Evolutionary conservation across 2,888 invertebrate species (phyloP), one percentile per base, ranked within the genome.

Genomic region (Epinotia brunnichana): DNA sequence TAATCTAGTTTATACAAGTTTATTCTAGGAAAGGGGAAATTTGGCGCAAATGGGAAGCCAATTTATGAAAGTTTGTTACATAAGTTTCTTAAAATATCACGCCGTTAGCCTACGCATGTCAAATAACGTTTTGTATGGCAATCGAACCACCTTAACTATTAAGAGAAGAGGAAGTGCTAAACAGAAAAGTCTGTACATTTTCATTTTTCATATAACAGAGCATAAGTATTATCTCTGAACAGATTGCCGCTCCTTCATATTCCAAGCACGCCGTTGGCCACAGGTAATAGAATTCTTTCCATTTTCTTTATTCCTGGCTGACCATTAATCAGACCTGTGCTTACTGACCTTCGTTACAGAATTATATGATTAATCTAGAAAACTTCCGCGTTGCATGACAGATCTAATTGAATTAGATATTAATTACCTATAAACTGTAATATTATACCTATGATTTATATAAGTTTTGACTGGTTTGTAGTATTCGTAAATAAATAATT

Each of bases 271-370:
- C 75, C 74, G 75, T 76, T 74, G 76, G 76, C 79, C 70, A 74
- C 77, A 78, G 79, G 81, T 78, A 82, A 83, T 84, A 75, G 77
- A 77, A 77, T 76, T 75, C 61, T 72, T 61, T 68, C 64, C 74
- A 62, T 66, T 75, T 76, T 83, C 81, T 83, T 83, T 83, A 82
- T 80, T 84, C 82, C 80, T 80, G 79, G 76, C 74, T 62, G 78
- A 81, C 78, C 84, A 84, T 84, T 83, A 83, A 83, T 84, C 84
- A 84, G 78, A 77, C 76, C 75, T 75, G 78, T 77, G 77, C 75
- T 77, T 76, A 79, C 75, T 68, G 67, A 62, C 76, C 78, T 75
- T 63, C 67, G 63, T 77, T 78, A 80, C 76, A 78, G 60, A 70
- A 75, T 74, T 68, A 70, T 70, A 69, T 74, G 70, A 74, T 76